Percentiles rank a stretch among this genome's conserved stretches.
phyloP scores from a whole-genome alignment of 2,113 vertebrate species.

The Prunella fulvescens region DNA sequence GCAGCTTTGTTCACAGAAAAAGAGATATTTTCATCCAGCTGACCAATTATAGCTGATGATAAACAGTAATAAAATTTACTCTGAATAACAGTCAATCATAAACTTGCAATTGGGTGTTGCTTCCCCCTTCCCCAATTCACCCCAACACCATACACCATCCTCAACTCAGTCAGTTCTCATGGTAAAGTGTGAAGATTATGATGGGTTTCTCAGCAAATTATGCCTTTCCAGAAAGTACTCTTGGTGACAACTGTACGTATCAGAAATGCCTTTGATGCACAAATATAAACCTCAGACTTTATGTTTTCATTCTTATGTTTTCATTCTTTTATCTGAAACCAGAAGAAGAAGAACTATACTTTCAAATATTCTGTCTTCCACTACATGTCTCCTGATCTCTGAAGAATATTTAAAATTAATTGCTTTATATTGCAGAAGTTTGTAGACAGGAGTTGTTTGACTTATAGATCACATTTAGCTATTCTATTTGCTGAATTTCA shows the following conservation, averaged over 20 bases:
- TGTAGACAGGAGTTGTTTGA: background rate
- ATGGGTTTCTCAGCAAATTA: background rate
- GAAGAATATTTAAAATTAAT: background rate
- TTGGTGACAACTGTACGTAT: background rate
- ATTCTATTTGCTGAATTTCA: background rate
- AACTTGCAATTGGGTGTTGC: background rate
- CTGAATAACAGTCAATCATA: background rate
- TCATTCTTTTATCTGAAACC: background rate
- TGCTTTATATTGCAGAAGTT: background rate
- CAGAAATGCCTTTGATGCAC: background rate
- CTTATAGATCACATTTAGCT: background rate
- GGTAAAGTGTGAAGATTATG: background rate
- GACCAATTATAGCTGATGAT: background rate
- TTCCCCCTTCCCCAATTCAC: background rate
- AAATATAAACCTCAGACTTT: background rate
- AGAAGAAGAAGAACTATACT: background rate
- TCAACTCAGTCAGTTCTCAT: background rate
- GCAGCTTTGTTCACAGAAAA: background rate
- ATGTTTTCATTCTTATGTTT: background rate
- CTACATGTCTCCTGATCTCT: background rate
- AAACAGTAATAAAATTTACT: background rate
- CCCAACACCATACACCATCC: background rate
- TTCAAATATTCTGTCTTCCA: background rate
- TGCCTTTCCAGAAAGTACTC: background rate
- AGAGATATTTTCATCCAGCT: background rate